Base-by-base conservation (phyloP, 2,888 invertebrate species). In the Adelognathus sp. region DNA sequence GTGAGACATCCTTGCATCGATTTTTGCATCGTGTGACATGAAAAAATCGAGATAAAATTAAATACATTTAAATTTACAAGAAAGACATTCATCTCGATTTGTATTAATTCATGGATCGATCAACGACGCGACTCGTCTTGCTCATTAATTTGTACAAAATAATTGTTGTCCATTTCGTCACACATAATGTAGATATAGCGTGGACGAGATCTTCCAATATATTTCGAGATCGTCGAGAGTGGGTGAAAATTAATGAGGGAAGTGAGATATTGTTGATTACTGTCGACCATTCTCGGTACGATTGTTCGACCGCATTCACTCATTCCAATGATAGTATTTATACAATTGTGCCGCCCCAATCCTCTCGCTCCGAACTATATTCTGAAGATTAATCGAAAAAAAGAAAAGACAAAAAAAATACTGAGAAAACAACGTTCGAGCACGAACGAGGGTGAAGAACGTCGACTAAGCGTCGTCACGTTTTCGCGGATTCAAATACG, bases 321-420 rank as follows among this genome's bases (percentile, higher is more conserved):
- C 83, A 83, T 82, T 82, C 76, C 73, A 81, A 77, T 73, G 69
- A 78, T 82, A 81, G 80, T 83, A 82, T 82, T 84, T 83, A 81
- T 77, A 79, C 33, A 75, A 69, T 72, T 76, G 66, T 79, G 75
- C 78, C 80, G 78, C 78, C 78, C 72, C 69, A 31, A 39, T 33
- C 21, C 70, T 70, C 74, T 74, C 18, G 60, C 64, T 70, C 70
- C 44, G 31, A 69, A 66, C 9, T 54, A 56, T 46, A 63, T 64
- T 76, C 31, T 52, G 41, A 69, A 69, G n/a, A 18, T 54, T 29
- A 41, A 41, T 41, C 27, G 5, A 46, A 39, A 39, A 41, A 7
- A 39, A 29, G 11, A 63, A 70, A 21, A 69, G 44, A 46, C 33
- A 29, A 58, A 16, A 46, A 46, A 24, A 21, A 46, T 18, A 33